Evolutionary conservation across 1,140 invertebrate species (phyloP), one percentile per base, ranked within the genome.

Genomic region (Heterodera carotae): DNA sequence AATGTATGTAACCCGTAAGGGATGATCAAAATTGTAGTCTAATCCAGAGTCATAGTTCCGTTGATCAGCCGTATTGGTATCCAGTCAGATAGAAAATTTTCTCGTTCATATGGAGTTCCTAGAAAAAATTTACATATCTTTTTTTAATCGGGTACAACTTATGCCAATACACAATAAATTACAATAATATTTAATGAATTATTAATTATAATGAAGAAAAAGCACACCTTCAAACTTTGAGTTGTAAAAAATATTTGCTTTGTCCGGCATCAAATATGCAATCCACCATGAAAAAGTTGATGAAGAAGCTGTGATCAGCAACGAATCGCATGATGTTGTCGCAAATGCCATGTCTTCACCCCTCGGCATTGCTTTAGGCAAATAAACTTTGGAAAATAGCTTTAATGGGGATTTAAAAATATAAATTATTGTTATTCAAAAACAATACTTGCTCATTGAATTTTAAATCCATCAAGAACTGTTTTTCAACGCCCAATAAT

Each of bases 251-350:
- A 66, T 34, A 2, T 5, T 29, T 10, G 62, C 62, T 18, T 34
- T 25, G 22, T 66, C 62, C 10, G 62, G 62, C 62, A 66, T 66
- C n/a, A 80, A 75, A 69, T 80, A 80, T 8, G 31, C 78, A 29
- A 82, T 80, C 78, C 78, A 82, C 78, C 78, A 79, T 18, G 78
- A 66, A 59, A 78, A 79, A 1, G 78, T 82, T 22, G 78, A 79
- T 2, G 68, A n/a, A 7, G n/a, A 29, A 15, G 78, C 66, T 10
- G 78, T 79, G 10, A 79, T 33, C 10, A 79, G 59, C 25, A 79
- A 33, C 22, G 72, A 81, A 73, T 79, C 64, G 36, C 78, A 80
- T 10, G 27, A 1, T 2, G 69, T 27, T 22, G 39, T n/a, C 7
- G 33, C 80, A 36, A 80, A 74, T 22, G 59, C 66, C n/a, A 80